A percentile compares a stretch with the other conserved stretches of the same genome.
phyloP scores from a whole-genome alignment of 2,797 vertebrate species.

The Rhadinocentrus ornatus region DNA sequence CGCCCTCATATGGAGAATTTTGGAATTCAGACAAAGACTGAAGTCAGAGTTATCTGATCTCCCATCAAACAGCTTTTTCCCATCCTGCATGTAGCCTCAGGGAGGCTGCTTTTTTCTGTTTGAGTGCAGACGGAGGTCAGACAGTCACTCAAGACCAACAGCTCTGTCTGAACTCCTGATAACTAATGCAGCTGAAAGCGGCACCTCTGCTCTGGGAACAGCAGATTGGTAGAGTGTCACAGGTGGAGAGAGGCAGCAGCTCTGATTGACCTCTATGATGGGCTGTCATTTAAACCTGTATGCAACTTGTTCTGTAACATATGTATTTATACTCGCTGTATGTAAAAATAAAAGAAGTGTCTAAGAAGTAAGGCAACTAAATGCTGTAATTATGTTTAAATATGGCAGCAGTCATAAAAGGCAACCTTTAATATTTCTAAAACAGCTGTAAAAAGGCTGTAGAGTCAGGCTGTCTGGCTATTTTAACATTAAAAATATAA shows the following conservation, averaged over 20 bases:
- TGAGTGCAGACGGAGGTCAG: constrained; percentile 7
- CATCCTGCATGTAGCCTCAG: neutral
- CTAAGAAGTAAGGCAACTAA: neutral
- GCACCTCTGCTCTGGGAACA: neutral
- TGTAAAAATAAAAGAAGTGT: neutral
- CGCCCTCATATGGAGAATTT: neutral
- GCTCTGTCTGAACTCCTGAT: constrained; percentile 1
- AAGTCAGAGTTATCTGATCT: neutral
- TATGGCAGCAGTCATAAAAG: no score
- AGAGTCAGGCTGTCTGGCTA: no score
- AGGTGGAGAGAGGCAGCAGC: neutral
- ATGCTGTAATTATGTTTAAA: neutral
- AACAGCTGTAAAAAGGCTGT: no score
- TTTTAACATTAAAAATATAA: no score
- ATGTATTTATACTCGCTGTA: no score
- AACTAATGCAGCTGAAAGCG: neutral
- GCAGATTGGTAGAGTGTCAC: neutral
- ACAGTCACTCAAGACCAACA: neutral
- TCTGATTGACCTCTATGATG: neutral
- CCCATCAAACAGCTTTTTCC: neutral
- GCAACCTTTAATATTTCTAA: no score
- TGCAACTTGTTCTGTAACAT: no score
- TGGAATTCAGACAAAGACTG: neutral
- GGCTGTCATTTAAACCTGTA: neutral
- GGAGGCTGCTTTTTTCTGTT: neutral